Evolutionary conservation across 2,888 invertebrate genomes (phyloP).

Genomic region (Stenchaetothrips biformis): DNA sequence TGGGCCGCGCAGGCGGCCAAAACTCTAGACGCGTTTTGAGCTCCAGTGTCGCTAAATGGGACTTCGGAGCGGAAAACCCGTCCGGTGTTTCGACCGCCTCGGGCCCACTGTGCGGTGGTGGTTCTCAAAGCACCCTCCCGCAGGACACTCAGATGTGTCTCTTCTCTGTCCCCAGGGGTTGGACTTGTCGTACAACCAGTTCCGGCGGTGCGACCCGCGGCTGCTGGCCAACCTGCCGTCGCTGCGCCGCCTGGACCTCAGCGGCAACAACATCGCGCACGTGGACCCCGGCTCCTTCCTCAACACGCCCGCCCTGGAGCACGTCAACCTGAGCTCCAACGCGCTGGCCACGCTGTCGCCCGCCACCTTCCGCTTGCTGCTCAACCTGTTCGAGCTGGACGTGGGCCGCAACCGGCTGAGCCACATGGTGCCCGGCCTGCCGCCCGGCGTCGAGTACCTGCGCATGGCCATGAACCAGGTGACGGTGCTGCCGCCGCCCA

Average conservation of each 20-base stretch:
- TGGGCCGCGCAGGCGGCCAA: no score
- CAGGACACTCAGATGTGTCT: no score
- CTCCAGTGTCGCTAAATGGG: no score
- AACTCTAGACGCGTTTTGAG: no score
- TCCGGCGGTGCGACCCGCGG: conserved; percentile 64
- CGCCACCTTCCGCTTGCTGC: conserved; percentile 68
- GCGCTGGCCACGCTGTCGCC: conserved; percentile 65
- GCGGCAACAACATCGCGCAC: conserved; percentile 63
- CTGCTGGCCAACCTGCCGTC: conserved; percentile 71
- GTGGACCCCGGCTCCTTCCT: conserved; percentile 70
- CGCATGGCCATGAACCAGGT: conserved; percentile 63
- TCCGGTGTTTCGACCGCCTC: no score
- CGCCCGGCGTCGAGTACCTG: conserved; percentile 69
- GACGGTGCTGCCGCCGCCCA: conserved; percentile 57
- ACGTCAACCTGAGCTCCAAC: conserved; percentile 74
- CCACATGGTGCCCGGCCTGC: conserved; percentile 71
- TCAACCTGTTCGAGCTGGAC: conserved; percentile 73
- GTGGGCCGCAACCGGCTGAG: conserved; percentile 65
- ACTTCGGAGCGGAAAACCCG: no score
- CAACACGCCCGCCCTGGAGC: conserved; percentile 67
- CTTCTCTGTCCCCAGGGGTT: conserved; percentile 52
- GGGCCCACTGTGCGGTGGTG: not conserved
- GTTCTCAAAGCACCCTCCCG: no score
- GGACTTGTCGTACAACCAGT: conserved; percentile 71
- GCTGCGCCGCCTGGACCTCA: conserved; percentile 68